phyloP scores from a whole-genome alignment of 2,113 vertebrate species.

The Pelmatolapia mariae region DNA sequence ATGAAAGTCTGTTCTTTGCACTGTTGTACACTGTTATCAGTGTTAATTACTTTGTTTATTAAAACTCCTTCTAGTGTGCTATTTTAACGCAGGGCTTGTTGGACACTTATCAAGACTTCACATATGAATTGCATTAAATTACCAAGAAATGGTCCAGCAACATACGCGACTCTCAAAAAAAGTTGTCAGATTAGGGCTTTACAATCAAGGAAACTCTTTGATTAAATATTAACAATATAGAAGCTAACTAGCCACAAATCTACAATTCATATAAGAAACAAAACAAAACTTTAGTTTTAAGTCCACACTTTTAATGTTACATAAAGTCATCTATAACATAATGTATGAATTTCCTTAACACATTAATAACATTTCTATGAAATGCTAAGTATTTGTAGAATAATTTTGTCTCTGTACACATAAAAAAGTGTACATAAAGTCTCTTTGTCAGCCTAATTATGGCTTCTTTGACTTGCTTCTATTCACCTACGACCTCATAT shows the following conservation, averaged over 20 bases:
- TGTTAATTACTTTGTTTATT: conserved; percentile 1
- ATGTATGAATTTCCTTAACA: background rate
- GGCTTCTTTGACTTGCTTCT: background rate
- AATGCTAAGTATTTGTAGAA: background rate
- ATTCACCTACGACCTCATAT: background rate
- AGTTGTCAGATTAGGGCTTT: background rate
- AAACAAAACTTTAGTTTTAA: background rate
- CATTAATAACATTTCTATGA: background rate
- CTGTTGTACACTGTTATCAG: background rate
- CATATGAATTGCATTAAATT: conserved; percentile 10
- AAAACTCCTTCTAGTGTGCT: background rate
- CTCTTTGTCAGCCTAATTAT: background rate
- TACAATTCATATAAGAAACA: background rate
- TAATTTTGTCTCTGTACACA: background rate
- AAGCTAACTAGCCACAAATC: background rate
- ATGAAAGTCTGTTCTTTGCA: background rate
- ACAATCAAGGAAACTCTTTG: background rate
- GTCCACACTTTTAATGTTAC: background rate
- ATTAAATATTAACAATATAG: background rate
- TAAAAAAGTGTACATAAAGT: background rate
- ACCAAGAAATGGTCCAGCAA: background rate
- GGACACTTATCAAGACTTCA: conserved; percentile 11
- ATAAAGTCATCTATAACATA: background rate
- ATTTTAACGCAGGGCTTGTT: background rate
- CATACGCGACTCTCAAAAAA: background rate